Evolutionary conservation across 1,140 invertebrate species (phyloP), one percentile per base, ranked within the genome.

Genomic region (Plectrocnemia conspersa): DNA sequence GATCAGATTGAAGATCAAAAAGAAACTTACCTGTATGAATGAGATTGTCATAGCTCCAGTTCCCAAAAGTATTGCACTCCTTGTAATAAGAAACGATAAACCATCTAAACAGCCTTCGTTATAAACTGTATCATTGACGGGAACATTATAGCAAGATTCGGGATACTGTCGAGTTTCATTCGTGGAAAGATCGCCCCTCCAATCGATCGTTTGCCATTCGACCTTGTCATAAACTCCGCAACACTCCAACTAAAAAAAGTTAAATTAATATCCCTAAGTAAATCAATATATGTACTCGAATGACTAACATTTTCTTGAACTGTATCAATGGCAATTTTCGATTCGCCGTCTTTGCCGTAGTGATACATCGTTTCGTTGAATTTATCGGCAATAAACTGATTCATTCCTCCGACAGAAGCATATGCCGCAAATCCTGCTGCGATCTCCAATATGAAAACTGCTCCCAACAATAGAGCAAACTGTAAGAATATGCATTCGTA

Each of bases 361-460:
- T 75, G 56, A 0, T 73, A 63, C 68, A 88, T 72, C 0, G 79
- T 75, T 4, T 65, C 25, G 11, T 74, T 69, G 64, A 89, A 80
- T 25, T 80, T 84, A 0, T 69, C 64, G 40, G 76, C 65, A 21
- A 89, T 55, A 62, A 82, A 73, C 1, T 65, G 61, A 1, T 72
- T 66, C 3, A 89, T 78, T 47, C 84, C 76, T 4, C 77, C 68
- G 54, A 84, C 80, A 61, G 89, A 77, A 4, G 81, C 78, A 63
- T 87, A 91, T 2, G 87, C 89, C 1, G 85, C 81, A 65, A 93
- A 84, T 18, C 86, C 88, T 4, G 85, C 89, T 1, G 85, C 79
- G 3, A 93, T 72, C 74, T 94, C 89, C 67, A 93, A 63, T 22
- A 93, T 74, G 46, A 94, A 82, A 5, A 94, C 83, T 33, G 90